Conservation (phyloP, 2,888 invertebrate species). For the Yponomeuta plumbellus region DNA sequence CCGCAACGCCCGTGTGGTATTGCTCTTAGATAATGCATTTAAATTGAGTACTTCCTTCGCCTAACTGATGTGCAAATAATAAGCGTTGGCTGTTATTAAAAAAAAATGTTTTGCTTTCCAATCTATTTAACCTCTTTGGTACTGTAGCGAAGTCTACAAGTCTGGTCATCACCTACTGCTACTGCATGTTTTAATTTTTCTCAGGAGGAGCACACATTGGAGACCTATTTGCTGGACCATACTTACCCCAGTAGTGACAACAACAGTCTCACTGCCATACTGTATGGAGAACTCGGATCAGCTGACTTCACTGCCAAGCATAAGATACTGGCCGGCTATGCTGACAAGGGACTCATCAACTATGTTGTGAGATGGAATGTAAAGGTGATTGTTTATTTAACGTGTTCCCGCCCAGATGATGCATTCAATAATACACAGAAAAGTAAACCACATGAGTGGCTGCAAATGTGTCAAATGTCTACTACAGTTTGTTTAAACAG, state of each 20-base stretch:
- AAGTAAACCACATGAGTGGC: too few species aligned
- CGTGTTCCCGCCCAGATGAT: not conserved
- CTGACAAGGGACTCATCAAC: constrained; percentile 82
- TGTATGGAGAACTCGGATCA: constrained; percentile 94
- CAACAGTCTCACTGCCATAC: constrained; percentile 81
- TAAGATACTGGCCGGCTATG: constrained; percentile 80
- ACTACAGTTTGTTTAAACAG: too few species aligned
- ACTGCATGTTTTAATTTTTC: constrained; percentile 24
- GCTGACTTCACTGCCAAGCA: constrained; percentile 85
- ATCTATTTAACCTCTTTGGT: too few species aligned
- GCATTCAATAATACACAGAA: too few species aligned
- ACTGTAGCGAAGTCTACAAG: too few species aligned
- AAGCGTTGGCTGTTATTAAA: too few species aligned
- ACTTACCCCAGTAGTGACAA: constrained; percentile 87
- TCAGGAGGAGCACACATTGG: constrained; percentile 61
- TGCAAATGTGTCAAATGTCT: too few species aligned
- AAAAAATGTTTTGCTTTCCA: too few species aligned
- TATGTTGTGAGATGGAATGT: constrained; percentile 94
- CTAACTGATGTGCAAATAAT: too few species aligned
- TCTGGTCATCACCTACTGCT: constrained; percentile 11
- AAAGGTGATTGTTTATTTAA: constrained; percentile 68
- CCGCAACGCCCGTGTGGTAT: too few species aligned
- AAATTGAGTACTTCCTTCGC: too few species aligned
- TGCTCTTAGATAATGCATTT: too few species aligned
- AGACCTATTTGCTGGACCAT: constrained; percentile 89